Conservation (phyloP, 2,797 vertebrate species). For the Macropodus opercularis region DNA sequence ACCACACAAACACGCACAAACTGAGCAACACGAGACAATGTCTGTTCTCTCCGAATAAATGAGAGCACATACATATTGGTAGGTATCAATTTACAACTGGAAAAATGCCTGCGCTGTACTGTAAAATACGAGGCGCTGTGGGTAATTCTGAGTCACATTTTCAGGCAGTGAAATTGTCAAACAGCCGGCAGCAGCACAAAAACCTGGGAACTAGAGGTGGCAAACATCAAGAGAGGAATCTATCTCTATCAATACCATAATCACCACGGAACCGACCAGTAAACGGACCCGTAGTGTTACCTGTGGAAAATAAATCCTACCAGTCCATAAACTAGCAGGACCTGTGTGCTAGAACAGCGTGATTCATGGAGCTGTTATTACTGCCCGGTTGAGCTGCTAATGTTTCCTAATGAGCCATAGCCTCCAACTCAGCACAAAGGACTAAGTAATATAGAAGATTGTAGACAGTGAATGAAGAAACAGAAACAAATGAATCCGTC, state of each 20-base stretch:
- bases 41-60: slow-evolving; percentile 2
- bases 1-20: not conserved
- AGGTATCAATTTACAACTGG: not conserved
- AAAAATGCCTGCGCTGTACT: not conserved
- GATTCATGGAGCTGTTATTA: slow-evolving; percentile 77
- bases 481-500: slow-evolving; percentile 22
- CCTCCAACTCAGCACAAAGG: slow-evolving; percentile 67
- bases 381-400: slow-evolving; percentile 76
- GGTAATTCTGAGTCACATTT: slow-evolving; percentile 22
- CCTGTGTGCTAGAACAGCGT: slow-evolving; percentile 48
- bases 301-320: slow-evolving; percentile 47
- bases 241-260: slow-evolving; percentile 12
- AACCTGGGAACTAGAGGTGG: slow-evolving; percentile 5
- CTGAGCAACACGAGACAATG: not conserved
- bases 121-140: not conserved
- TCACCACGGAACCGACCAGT: slow-evolving; percentile 27
- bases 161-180: slow-evolving; percentile 5
- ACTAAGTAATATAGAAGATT: slow-evolving; percentile 55
- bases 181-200: slow-evolving; percentile 10
- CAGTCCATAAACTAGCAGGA: slow-evolving; percentile 36
- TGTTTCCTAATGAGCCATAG: slow-evolving; percentile 75
- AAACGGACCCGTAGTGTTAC: slow-evolving; percentile 41
- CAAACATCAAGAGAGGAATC: slow-evolving; percentile 23
- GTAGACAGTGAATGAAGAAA: slow-evolving; percentile 39
- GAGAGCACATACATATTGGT: not conserved